Base-by-base conservation (phyloP, 2,888 invertebrate species). In the Danaus chrysippus region DNA sequence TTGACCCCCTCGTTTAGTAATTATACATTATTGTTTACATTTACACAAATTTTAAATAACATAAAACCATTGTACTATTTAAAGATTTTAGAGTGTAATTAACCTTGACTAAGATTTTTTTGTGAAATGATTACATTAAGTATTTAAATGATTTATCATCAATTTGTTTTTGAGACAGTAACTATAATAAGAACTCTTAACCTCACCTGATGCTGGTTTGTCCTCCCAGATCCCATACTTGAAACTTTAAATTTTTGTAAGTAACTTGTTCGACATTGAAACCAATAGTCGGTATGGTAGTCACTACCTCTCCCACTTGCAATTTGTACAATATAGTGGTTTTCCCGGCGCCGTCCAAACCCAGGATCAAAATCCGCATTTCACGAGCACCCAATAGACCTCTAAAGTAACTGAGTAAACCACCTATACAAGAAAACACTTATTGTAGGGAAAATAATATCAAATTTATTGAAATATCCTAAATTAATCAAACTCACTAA, bases 191-290 rank as follows among this genome's bases (percentile, higher is more conserved):
- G 23, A 34, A 34, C 23, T 34, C 6, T 34, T 64, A 69, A 68
- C 69, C 65, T 68, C 61, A 97, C 98, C 98, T 94, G 89, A 99
- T 99, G 92, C 98, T 99, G 67, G 99, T 99, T 86, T 99, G 99
- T 74, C 99, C 99, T 59, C 99, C 99, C 60, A 99, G 93, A 93
- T 99, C 98, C 98, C 98, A 98, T 42, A 97, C 98, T 95, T 99
- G 99, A 83, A 99, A 99, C 91, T 99, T 99, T 70, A 99, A 93
- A 92, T 99, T 99, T 93, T 99, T 99, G 86, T 98, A 99, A 75
- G 97, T 97, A 64, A 99, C 99, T 93, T 99, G 99, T 91, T 99
- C 99, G 74, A 99, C 99, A 92, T 99, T 99, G 91, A 99, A 99
- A 54, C 93, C 99, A 85, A 99, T 99, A 10, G 99, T 99, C 68